Base-by-base conservation (phyloP, 2,797 vertebrate genomes). In the Chromobotia macracanthus region DNA sequence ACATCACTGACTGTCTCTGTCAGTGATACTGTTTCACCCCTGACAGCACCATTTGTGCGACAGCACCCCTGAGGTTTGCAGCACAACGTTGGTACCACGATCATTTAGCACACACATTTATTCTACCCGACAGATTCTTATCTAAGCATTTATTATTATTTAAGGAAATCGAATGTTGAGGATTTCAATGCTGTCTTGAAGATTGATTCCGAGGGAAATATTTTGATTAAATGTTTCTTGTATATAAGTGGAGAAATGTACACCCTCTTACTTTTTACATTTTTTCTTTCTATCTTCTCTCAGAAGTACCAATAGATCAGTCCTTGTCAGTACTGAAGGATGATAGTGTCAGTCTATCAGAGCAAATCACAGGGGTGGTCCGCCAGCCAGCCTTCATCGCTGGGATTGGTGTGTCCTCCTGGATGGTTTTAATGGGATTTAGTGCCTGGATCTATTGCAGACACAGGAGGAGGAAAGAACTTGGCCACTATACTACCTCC, bases 311-410 rank as follows among this genome's bases (percentile, higher is more conserved):
- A 0, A 75, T 58, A 1, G 94, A 93, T 72, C 89, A 79, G 72
- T 90, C 88, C 0, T 63, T 90, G 12, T 83, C 92, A 0, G 89
- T 73, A 4, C 28, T 28, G 13, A 92, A 84, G 5, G 91, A 90
- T 41, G 81, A 91, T 4, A 89, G 89, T 46, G 91, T 91, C 69
- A 92, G 91, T 80, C 92, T 99, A 44, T 94, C 97, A 1, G 96
- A 97, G 92, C 97, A 98, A 92, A 98, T 99, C 86, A 94, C 96
- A 0, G 93, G 91, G 0, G 94, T 99, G 2, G 91, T 99, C 41
- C 92, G 94, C 70, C 96, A 97, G 86, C 97, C 97, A 0, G 97
- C 97, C 0, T 99, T 99, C 81, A 98, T 99, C 4, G 97, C 96
- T 0, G 96, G 97, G 0, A 94, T 99, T 2, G 97, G 97, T 2